Evolutionary conservation across 2,797 vertebrate species (phyloP).

Genomic region (Typhlichthys subterraneus): DNA sequence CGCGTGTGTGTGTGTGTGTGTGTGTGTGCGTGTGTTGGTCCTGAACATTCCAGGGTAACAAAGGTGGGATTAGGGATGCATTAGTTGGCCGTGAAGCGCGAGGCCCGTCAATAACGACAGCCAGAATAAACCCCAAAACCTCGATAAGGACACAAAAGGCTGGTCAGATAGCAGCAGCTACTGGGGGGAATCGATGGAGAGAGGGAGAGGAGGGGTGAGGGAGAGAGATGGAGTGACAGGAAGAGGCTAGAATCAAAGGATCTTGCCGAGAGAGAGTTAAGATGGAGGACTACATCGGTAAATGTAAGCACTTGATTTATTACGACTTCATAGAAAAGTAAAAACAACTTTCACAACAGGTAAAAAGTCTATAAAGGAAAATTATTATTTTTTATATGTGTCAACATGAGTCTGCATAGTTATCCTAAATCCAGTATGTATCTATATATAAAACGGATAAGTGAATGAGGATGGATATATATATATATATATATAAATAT

Average conservation of each 20-base stretch:
- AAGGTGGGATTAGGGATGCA: slow-evolving; percentile 99
- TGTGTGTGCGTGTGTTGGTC: slow-evolving; percentile 14
- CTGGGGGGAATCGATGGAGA: slow-evolving; percentile 51
- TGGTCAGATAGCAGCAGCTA: slow-evolving; percentile 84
- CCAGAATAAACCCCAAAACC: slow-evolving; percentile 96
- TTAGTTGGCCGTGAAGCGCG: slow-evolving; percentile 95
- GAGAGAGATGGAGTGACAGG: slow-evolving; percentile 87
- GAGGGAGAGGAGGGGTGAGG: slow-evolving; percentile 81
- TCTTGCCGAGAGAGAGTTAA: slow-evolving; percentile 1
- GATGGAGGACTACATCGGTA: not conserved
- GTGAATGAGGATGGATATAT: no score
- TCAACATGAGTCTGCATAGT: no score
- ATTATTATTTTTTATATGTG: no score
- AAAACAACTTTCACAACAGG: not conserved
- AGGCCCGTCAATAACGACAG: slow-evolving; percentile 97
- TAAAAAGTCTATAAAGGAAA: not conserved
- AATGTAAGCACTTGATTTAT: not conserved
- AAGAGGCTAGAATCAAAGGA: slow-evolving; percentile 54
- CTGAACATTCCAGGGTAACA: slow-evolving; percentile 93
- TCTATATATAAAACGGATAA: no score
- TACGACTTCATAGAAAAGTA: not conserved
- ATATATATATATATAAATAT: no score
- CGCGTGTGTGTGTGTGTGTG: not conserved
- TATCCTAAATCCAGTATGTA: no score
- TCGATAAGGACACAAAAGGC: slow-evolving; percentile 99